Conservation (phyloP, 2,888 invertebrate genomes). For the Cheilosia vulpina region DNA sequence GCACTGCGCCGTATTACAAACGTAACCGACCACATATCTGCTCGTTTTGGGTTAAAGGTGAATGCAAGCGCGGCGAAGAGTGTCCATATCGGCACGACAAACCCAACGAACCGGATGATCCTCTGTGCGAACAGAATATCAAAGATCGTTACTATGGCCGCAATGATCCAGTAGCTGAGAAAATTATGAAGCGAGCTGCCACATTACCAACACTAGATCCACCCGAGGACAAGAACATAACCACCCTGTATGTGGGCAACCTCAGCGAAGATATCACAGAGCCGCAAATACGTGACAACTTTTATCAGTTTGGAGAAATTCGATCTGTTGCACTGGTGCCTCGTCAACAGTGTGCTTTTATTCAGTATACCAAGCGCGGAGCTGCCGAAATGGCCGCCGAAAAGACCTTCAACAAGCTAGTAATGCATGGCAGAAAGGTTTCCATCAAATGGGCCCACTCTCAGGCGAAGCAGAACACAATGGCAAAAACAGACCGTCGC, state of each 20-base stretch:
- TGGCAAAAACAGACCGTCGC: conserved; percentile 85
- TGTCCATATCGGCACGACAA: conserved; percentile 97
- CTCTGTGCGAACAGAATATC: conserved; percentile 95
- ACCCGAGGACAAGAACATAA: conserved; percentile 97
- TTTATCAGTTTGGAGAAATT: conserved; percentile 99
- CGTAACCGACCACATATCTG: conserved; percentile 96
- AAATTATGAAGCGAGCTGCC: conserved; percentile 92
- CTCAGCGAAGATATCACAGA: conserved; percentile 94
- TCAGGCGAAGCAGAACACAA: conserved; percentile 89
- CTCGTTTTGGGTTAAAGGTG: conserved; percentile 98
- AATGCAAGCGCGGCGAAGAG: conserved; percentile 96
- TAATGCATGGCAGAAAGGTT: conserved; percentile 91
- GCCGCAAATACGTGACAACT: conserved; percentile 96
- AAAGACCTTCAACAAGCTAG: conserved; percentile 96
- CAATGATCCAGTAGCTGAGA: conserved; percentile 97
- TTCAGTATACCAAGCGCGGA: conserved; percentile 95
- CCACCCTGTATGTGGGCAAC: conserved; percentile 98
- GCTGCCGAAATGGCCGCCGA: conserved; percentile 98
- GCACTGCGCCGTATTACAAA: conserved; percentile 96
- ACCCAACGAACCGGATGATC: conserved; percentile 97
- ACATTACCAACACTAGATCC: conserved; percentile 97
- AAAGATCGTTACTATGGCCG: conserved; percentile 95
- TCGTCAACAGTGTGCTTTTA: conserved; percentile 97
- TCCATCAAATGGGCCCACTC: conserved; percentile 99
- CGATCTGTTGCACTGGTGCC: conserved; percentile 95